These are phyloP conservation scores for Coracias cyanogaster DNA, from an alignment of 2,797 vertebrate genomes.

Conservation along the genomic window DNA sequence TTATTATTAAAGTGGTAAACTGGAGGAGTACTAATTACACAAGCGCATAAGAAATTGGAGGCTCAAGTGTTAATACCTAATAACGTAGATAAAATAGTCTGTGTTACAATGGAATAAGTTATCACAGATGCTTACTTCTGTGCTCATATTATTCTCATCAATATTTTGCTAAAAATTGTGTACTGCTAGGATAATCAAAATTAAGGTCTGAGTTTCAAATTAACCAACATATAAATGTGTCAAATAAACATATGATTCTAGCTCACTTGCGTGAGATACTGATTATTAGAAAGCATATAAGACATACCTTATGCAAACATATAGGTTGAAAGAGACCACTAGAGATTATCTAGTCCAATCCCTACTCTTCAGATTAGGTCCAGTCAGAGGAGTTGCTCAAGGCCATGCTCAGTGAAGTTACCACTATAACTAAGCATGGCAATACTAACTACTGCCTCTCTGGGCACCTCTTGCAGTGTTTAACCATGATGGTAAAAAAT, in stretches of 20 bases:
- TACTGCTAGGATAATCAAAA: neutral
- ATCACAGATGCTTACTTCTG: neutral
- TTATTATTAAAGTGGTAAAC: neutral
- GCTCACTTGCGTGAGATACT: neutral
- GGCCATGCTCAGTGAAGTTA: neutral
- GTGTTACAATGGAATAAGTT: neutral
- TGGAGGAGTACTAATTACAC: neutral
- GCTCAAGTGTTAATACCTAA: neutral
- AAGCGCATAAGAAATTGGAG: neutral
- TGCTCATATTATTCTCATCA: neutral
- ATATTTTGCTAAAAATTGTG: neutral
- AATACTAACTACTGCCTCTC: neutral
- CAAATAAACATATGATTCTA: neutral
- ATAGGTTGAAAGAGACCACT: neutral
- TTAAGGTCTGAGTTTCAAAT: neutral
- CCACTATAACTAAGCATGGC: neutral
- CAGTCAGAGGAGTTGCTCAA: neutral
- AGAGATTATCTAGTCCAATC: neutral
- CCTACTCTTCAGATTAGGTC: neutral
- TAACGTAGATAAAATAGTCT: neutral
- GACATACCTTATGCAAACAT: neutral
- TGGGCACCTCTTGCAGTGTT: neutral
- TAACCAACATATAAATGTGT: neutral
- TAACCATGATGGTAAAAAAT: neutral
- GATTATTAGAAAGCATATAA: neutral